Base-by-base conservation (phyloP, 2,113 vertebrate genomes). In the Xenus cinereus region DNA sequence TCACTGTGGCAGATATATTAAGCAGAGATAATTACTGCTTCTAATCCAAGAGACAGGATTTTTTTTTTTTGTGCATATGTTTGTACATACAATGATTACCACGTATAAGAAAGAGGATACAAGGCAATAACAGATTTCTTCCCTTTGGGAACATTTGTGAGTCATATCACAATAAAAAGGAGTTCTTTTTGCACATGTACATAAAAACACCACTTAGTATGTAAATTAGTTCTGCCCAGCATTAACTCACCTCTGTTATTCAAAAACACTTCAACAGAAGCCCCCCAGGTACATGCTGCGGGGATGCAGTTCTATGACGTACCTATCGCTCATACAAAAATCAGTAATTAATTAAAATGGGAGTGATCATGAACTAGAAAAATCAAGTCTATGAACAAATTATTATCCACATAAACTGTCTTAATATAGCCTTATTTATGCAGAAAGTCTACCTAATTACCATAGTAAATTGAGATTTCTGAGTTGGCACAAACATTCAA, bases 351-450 rank as follows among this genome's bases (percentile, higher is more conserved):
- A 91, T 93, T 93, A 71, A 96, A 95, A 84, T 56, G 10, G 45
- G 27, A 84, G 45, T 56, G 69, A 87, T 46, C 71, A 80, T 85
- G 64, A 87, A 67, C 71, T 39, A 68, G 82, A 95, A 95, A 74
- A 96, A 91, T 63, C 82, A 80, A 85, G 73, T 71, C 48, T 75
- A 89, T 66, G 87, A 93, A 88, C 39, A 82, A 84, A 89, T 33
- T 72, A 48, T 84, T 87, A 89, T 20, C 35, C 23, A 53, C 26
- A 59, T 75, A 78, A 90, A 75, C 14, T 77, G 10, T 48, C 76
- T 81, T 81, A 90, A 92, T 93, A 72, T 39, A 95, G 7, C 35
- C 22, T 86, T 86, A 88, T 90, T 81, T 96, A 94, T 92, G 64
- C 56, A 53, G 60, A 53, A 91, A 85, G n/a, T 93, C 88, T 19